Evolutionary conservation across 1,140 invertebrate species (phyloP).

Genomic region (Panagrolaimus sp.): DNA sequence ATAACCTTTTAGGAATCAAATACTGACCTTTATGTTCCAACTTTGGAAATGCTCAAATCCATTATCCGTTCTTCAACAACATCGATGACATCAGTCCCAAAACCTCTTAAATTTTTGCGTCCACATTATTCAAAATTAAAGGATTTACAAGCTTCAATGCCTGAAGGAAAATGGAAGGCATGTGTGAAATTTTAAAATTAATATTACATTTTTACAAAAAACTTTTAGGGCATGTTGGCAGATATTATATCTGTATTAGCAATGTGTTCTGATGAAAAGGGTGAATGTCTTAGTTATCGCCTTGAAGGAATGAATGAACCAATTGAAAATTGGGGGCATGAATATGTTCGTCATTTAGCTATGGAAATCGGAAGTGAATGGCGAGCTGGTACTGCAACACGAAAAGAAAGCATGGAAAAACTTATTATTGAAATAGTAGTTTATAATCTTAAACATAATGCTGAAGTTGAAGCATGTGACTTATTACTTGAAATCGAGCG

Average conservation of each 20-base stretch:
- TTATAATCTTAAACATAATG: slow-evolving; percentile 97
- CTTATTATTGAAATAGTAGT: slow-evolving; percentile 82
- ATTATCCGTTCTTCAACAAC: slow-evolving; percentile 92
- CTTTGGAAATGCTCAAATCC: slow-evolving; percentile 78
- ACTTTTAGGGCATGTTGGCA: slow-evolving; percentile 72
- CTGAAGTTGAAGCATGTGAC: slow-evolving; percentile 98
- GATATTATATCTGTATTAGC: slow-evolving; percentile 86
- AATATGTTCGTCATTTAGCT: slow-evolving; percentile 90
- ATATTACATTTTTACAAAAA: slow-evolving; percentile 6
- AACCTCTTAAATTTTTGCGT: slow-evolving; percentile 93
- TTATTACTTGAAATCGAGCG: slow-evolving; percentile 94
- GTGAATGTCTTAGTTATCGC: slow-evolving; percentile 86
- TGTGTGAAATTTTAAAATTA: too few species aligned
- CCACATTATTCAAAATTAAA: slow-evolving; percentile 89
- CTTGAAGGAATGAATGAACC: slow-evolving; percentile 71
- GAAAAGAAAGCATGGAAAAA: slow-evolving; percentile 40
- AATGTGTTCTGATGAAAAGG: slow-evolving; percentile 81
- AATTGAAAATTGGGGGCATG: slow-evolving; percentile 97
- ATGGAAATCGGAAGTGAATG: slow-evolving; percentile 90
- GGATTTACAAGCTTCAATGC: slow-evolving; percentile 74
- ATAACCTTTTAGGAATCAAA: slow-evolving; percentile 67
- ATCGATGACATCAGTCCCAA: slow-evolving; percentile 98
- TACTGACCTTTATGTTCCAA: slow-evolving; percentile 72
- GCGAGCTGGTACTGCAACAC: slow-evolving; percentile 68
- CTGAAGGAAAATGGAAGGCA: slow-evolving; percentile 39